Base-by-base conservation (phyloP, 2,797 vertebrate species). In the Enteromius radiatus region DNA sequence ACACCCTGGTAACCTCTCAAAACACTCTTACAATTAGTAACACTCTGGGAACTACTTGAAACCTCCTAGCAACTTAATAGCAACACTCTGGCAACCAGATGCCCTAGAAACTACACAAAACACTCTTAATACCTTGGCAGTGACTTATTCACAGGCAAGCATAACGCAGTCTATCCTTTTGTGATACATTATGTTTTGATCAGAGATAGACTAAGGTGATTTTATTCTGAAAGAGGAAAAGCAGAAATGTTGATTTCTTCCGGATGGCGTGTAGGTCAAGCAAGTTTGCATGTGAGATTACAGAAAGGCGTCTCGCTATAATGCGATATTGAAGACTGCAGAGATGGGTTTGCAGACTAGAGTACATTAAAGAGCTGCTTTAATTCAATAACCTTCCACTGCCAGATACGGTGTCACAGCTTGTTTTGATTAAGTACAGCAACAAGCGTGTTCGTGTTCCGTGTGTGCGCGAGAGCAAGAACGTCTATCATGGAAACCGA, bases 331-430 rank as follows among this genome's bases (percentile, higher is more conserved):
- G 38, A 82, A 76, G 69, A 80, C 79, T 81, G 69, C 75, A 78
- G 84, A 83, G 79, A 85, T 84, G 84, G 82, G 78, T 86, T 86
- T 73, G 76, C 76, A 84, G 78, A 63, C 73, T 76, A 11, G 43
- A 84, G 84, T 84, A 86, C 78, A 82, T 88, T 88, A 84, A 87
- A 84, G 70, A 67, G 84, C 63, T 83, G 76, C 78, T 78, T 87
- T 87, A 84, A 89, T 85, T 86, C 84, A 87, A 87, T 87, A 59
- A 85, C 82, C 85, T 45, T 76, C 77, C 71, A 77, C 75, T 80
- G 81, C 83, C 61, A 81, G 83, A 83, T 83, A 84, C 69, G 0
- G 47, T 84, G 82, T 67, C 71, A 84, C 77, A 70, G 75, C 52
- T 59, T 63, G 67, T 81, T 80, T 52, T 64, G 80, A 84, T 43